These are phyloP conservation scores for Drosophila subobscura DNA, from an alignment of 1,140 invertebrate species.

Conservation along the genomic window DNA sequence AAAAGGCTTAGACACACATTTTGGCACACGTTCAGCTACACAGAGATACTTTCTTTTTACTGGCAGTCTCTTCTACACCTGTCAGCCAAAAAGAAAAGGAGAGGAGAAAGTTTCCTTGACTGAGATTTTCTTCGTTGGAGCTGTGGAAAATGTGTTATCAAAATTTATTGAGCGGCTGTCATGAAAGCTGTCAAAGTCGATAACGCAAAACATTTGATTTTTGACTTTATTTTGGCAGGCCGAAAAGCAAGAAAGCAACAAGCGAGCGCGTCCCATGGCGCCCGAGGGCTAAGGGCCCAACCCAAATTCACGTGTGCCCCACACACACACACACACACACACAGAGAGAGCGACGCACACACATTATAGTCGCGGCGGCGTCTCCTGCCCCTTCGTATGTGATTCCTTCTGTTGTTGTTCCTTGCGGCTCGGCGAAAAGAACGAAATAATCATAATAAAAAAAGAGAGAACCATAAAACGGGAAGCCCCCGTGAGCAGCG, in stretches of 20 bases:
- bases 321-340: conserved; percentile 1
- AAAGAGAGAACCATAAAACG: conserved; percentile 62
- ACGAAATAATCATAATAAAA: conserved; percentile 82
- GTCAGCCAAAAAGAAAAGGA: conserved; percentile 58
- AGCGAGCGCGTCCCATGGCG: conserved; percentile 27
- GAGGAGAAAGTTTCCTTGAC: conserved; percentile 51
- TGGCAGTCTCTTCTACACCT: conserved; percentile 41
- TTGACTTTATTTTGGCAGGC: conserved; percentile 79
- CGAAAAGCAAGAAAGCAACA: conserved; percentile 55
- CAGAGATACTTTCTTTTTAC: no score
- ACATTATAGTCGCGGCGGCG: conserved; percentile 57
- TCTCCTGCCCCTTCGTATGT: conserved; percentile 38
- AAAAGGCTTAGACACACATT: background rate
- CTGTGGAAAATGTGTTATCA: conserved; percentile 58
- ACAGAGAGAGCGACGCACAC: conserved; percentile 20
- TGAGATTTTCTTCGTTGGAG: conserved; percentile 67
- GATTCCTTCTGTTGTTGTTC: conserved; percentile 42
- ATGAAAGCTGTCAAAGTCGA: conserved; percentile 82
- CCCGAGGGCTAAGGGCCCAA: conserved; percentile 14
- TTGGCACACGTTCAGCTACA: background rate
- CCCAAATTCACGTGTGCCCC: conserved; percentile 13
- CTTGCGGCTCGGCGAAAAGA: conserved; percentile 53
- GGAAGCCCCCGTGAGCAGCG: conserved; percentile 55
- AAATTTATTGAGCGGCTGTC: conserved; percentile 82
- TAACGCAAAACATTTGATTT: conserved; percentile 82